A percentile compares a stretch with the other conserved stretches of the same genome.
Evolutionary conservation across 2,888 invertebrate genomes (phyloP).

Genomic region (Drosophila rubida): DNA sequence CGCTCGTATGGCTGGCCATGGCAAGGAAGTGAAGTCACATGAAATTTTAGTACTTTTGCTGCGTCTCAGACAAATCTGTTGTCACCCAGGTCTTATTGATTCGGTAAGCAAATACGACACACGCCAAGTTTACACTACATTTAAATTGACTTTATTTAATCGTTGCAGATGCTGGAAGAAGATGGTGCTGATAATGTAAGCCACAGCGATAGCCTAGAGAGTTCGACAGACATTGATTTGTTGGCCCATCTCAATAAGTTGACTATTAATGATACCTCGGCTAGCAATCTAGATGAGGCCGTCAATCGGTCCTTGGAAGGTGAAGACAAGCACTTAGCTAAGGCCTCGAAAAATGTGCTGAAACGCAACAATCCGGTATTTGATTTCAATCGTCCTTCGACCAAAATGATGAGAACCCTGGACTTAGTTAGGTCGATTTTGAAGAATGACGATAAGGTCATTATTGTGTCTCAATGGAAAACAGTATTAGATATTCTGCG

Average conservation of each 20-base stretch:
- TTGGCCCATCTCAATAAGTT: slow-evolving; percentile 88
- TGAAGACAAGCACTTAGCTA: slow-evolving; percentile 85
- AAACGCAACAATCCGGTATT: slow-evolving; percentile 91
- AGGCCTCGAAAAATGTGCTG: slow-evolving; percentile 88
- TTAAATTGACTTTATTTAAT: not conserved
- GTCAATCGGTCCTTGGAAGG: slow-evolving; percentile 30
- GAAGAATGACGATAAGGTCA: slow-evolving; percentile 88
- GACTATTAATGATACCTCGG: slow-evolving; percentile 84
- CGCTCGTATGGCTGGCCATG: slow-evolving; percentile 87
- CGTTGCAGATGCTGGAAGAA: slow-evolving; percentile 86
- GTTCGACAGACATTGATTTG: slow-evolving; percentile 86
- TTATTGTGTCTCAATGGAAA: slow-evolving; percentile 98
- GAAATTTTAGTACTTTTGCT: slow-evolving; percentile 93
- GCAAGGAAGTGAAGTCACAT: slow-evolving; percentile 87
- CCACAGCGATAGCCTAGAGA: slow-evolving; percentile 82
- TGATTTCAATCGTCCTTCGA: slow-evolving; percentile 86
- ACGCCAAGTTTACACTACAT: not conserved
- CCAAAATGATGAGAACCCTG: slow-evolving; percentile 88
- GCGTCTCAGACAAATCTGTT: slow-evolving; percentile 94
- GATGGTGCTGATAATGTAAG: slow-evolving; percentile 73
- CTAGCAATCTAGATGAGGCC: not conserved
- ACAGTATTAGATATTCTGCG: slow-evolving; percentile 91
- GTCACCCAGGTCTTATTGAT: slow-evolving; percentile 93
- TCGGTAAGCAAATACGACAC: slow-evolving; percentile 84
- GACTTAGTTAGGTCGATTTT: slow-evolving; percentile 87